phyloP scores from a whole-genome alignment of 37 sponge, comb jelly and placozoan species.

The Cladorhizidae sp. region DNA sequence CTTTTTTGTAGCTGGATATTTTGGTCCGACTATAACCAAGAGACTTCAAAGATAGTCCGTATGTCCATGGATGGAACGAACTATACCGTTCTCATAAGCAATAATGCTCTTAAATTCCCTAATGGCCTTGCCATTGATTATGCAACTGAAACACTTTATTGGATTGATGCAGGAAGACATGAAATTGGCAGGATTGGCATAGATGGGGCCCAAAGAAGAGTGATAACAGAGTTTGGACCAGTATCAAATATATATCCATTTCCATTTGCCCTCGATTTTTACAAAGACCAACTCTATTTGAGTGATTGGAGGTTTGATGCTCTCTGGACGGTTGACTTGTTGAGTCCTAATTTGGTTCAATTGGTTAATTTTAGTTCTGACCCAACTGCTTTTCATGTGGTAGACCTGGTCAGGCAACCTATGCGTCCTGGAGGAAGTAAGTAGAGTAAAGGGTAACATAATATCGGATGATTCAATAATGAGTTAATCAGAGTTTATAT shows the following conservation, averaged over 20 bases:
- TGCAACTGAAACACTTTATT: slow-evolving; percentile 17
- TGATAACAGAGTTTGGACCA: background rate
- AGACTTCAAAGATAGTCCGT: slow-evolving; percentile 26
- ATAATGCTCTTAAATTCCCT: slow-evolving; percentile 26
- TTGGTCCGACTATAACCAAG: slow-evolving; percentile 57
- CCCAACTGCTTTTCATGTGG: slow-evolving; percentile 14
- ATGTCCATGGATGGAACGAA: slow-evolving; percentile 71
- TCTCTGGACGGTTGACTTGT: too few relatives aligned
- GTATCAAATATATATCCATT: background rate
- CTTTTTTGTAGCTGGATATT: slow-evolving; percentile 36
- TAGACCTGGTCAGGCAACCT: slow-evolving; percentile 10
- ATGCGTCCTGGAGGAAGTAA: background rate
- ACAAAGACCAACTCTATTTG: slow-evolving; percentile 54
- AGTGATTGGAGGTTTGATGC: slow-evolving; percentile 47
- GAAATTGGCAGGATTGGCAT: slow-evolving; percentile 3
- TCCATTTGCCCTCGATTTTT: slow-evolving; percentile 47
- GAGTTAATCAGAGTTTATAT: too few relatives aligned
- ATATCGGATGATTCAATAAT: too few relatives aligned
- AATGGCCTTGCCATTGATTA: slow-evolving; percentile 28
- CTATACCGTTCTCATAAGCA: background rate
- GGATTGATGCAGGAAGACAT: slow-evolving; percentile 15
- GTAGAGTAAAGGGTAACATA: too few relatives aligned
- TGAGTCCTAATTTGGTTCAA: background rate
- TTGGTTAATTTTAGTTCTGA: background rate
- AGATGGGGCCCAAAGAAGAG: slow-evolving; percentile 1